Conservation (phyloP, 2,113 vertebrate species). For the Apus apus region DNA sequence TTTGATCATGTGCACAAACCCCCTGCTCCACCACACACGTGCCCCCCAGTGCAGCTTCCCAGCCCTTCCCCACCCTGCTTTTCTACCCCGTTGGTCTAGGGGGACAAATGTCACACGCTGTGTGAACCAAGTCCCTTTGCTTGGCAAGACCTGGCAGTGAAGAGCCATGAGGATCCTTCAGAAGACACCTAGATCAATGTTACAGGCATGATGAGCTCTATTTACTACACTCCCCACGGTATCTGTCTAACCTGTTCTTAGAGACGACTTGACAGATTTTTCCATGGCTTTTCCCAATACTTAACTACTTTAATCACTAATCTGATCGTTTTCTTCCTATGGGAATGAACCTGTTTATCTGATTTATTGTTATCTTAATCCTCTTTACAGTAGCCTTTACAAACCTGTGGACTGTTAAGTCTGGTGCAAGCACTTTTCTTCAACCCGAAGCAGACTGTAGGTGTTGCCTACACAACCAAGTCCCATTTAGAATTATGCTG, state of each 20-base stretch:
- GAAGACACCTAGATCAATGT: neutral
- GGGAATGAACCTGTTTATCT: neutral
- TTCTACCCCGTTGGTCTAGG: neutral
- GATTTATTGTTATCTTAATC: neutral
- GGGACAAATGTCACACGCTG: neutral
- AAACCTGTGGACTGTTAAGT: neutral
- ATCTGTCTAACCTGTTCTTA: neutral
- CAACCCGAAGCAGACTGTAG: neutral
- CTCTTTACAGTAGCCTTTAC: neutral
- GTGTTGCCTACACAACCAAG: neutral
- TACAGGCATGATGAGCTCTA: neutral
- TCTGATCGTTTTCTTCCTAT: neutral
- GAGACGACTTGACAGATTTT: neutral
- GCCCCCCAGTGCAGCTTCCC: fast-evolving
- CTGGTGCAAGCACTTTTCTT: neutral
- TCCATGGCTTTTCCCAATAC: neutral
- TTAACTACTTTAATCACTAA: neutral
- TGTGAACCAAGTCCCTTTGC: fast-evolving
- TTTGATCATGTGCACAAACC: neutral
- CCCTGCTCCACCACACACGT: neutral
- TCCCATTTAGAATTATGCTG: neutral
- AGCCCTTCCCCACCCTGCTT: fast-evolving
- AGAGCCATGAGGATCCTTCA: neutral
- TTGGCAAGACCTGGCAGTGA: fast-evolving
- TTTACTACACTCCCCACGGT: neutral